A percentile compares a stretch with the other conserved stretches of the same genome.
Evolutionary conservation across 2,797 vertebrate genomes (phyloP).

Genomic region (Mus spretus): DNA sequence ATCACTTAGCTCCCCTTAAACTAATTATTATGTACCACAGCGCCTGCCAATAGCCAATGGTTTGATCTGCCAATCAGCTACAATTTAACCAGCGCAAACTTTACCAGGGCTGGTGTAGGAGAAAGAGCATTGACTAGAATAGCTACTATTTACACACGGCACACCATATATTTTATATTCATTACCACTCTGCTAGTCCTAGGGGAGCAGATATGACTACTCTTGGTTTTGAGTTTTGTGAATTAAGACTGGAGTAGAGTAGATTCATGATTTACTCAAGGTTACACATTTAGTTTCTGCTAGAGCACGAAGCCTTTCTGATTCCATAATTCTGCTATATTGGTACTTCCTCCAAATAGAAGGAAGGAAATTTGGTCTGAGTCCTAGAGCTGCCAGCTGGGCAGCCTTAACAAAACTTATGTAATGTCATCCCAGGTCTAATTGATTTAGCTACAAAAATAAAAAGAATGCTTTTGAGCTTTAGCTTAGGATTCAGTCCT

Average conservation of each 20-base stretch:
- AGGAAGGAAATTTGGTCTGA: background rate
- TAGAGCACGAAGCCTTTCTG: background rate
- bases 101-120: background rate
- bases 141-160: background rate
- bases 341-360: background rate
- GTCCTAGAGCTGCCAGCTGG: background rate
- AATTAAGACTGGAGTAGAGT: background rate
- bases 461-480: background rate
- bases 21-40: background rate
- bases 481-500: background rate
- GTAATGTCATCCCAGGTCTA: constrained; percentile 32
- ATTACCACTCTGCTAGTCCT: constrained; percentile 15
- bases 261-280: background rate
- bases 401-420: background rate
- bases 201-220: background rate
- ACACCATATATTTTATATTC: background rate
- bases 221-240: background rate
- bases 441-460: background rate
- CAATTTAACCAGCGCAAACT: constrained; percentile 20
- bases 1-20: background rate
- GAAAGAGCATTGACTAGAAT: background rate
- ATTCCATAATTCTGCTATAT: background rate
- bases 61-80: background rate
- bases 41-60: background rate
- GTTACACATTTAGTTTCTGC: background rate